Evolutionary conservation across 2,888 invertebrate species (phyloP).

Genomic region (Oasisia sp.): DNA sequence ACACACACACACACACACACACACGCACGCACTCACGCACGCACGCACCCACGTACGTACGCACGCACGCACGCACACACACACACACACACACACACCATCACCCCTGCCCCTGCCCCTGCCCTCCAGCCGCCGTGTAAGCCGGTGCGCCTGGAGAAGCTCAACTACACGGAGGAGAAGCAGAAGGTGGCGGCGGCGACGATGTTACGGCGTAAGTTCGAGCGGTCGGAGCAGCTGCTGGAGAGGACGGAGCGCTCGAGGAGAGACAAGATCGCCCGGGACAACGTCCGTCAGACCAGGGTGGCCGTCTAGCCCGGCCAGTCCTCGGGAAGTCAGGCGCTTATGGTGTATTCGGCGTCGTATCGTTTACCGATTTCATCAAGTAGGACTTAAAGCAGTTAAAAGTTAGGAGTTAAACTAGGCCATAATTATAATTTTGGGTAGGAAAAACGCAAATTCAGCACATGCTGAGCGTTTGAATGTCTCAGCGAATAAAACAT

Average conservation of each 20-base stretch:
- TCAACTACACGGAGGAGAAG: background rate
- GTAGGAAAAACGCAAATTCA: too few relatives aligned
- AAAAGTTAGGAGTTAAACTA: too few relatives aligned
- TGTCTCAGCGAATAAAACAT: too few relatives aligned
- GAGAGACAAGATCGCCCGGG: background rate
- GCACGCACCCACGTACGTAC: too few relatives aligned
- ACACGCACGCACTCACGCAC: too few relatives aligned
- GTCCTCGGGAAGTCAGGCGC: background rate
- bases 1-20: too few relatives aligned
- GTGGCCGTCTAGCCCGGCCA: background rate
- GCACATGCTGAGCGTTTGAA: too few relatives aligned
- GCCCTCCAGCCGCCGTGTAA: background rate
- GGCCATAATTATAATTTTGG: too few relatives aligned
- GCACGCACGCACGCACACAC: too few relatives aligned
- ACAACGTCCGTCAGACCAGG: background rate
- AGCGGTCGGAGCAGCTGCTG: background rate
- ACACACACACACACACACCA: background rate
- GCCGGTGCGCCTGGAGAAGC: background rate
- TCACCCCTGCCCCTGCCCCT: background rate
- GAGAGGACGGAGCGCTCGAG: background rate
- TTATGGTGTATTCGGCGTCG: background rate
- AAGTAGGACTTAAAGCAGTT: too few relatives aligned
- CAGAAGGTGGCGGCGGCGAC: conserved; percentile 5
- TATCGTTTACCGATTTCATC: too few relatives aligned
- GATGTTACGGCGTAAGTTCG: background rate